Evolutionary conservation across 1,140 invertebrate species (phyloP).

Genomic region (Apis florea): DNA sequence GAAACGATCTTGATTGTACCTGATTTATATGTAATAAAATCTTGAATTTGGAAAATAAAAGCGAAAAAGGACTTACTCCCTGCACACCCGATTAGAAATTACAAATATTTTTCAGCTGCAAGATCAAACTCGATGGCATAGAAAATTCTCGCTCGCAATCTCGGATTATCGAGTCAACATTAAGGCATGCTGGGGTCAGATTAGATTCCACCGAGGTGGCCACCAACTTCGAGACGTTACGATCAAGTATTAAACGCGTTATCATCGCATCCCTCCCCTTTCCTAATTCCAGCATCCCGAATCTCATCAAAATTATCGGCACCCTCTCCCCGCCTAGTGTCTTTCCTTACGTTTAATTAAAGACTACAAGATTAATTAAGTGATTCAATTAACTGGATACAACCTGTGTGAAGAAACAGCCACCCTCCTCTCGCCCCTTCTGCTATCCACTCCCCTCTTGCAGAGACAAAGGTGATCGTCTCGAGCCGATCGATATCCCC

Average conservation of each 20-base stretch:
- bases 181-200: background rate
- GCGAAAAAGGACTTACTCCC: no score
- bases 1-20: no score
- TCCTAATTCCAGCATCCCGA: slow-evolving; percentile 2
- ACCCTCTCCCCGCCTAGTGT: background rate
- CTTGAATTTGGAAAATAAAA: no score
- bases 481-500: background rate
- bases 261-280: background rate
- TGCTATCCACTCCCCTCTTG: no score
- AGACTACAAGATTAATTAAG: slow-evolving; percentile 32
- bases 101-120: no score
- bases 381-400: slow-evolving; percentile 27
- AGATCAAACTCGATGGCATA: no score
- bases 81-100: no score
- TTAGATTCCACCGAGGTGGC: background rate
- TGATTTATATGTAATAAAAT: no score
- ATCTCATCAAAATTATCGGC: slow-evolving; percentile 20
- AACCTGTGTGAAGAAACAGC: slow-evolving; percentile 3
- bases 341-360: slow-evolving; percentile 24
- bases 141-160: no score
- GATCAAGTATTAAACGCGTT: slow-evolving; percentile 12
- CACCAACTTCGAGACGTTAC: background rate
- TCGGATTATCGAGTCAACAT: background rate
- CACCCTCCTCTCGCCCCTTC: background rate
- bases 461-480: background rate